Evolutionary conservation across 2,888 invertebrate genomes (phyloP), one percentile per base, ranked within the genome.

Genomic region (Cerastis rubricosa): DNA sequence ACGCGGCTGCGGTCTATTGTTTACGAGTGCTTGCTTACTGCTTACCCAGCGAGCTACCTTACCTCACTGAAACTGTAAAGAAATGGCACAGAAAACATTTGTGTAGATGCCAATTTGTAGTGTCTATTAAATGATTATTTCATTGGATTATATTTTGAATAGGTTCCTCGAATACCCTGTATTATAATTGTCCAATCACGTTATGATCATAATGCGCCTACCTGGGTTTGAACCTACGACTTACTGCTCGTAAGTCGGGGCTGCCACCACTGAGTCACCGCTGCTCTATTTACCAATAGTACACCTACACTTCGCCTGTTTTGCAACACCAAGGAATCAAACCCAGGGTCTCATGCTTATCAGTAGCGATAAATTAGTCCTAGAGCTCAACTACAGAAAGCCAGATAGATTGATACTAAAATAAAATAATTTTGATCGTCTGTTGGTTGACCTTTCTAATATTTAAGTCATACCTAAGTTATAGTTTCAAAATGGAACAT

Each of bases 1-100:
- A 2, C n/a, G n/a, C n/a, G n/a, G n/a, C n/a, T n/a, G n/a, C 12
- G 17, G 22, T 29, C 45, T 35, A 61, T 84, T 80, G 84, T 73
- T n/a, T 29, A 17, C 25, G 3, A 25, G 40, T 7, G 6, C 14
- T 45, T 40, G 3, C n/a, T 45, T 35, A 35, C 35, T 22, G 49
- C 25, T 43, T 19, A 61, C 45, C 40, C 59, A 61, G 17, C 11
- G 12, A 40, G 29, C 7, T 65, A 11, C 6, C 47, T 57, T 35
- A 49, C 57, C 22, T 11, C 19, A 29, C n/a, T 40, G n/a, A 54
- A 11, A 11, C 9, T 19, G 61, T 61, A 29, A 59, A 61, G 9
- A 61, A 35, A 35, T 61, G 17, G 11, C 22, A 22, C 35, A 12
- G 35, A 61, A 61, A 61, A 61, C 1, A 61, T 7, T 11, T 35